Evolutionary conservation across 2,113 vertebrate species (phyloP).

Genomic region (Oceanites oceanicus): DNA sequence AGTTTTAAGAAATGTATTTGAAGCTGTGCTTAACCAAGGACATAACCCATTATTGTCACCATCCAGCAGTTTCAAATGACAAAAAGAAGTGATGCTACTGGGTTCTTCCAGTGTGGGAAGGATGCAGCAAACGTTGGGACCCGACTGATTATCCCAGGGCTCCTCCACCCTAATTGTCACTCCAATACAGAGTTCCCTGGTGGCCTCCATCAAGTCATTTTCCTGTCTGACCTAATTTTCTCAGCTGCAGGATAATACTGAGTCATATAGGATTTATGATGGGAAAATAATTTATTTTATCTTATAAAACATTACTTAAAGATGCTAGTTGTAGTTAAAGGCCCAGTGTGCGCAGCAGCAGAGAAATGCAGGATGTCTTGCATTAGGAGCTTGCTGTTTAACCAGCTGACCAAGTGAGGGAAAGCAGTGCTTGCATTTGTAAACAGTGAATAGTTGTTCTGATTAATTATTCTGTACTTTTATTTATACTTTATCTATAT

Average conservation of each 20-base stretch:
- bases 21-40: neutral
- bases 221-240: slow-evolving; percentile 18
- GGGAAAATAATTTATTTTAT: slow-evolving; percentile 21
- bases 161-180: neutral
- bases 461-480: neutral
- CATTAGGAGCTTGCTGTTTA: neutral
- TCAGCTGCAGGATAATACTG: slow-evolving; percentile 7
- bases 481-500: neutral
- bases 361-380: rapidly evolving
- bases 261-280: neutral
- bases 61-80: neutral
- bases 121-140: neutral
- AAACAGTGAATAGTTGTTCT: neutral
- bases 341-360: neutral
- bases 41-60: neutral
- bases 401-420: neutral
- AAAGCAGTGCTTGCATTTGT: neutral
- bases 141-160: rapidly evolving
- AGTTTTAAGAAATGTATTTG: neutral
- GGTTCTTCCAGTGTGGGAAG: neutral
- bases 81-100: neutral
- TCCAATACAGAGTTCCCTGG: neutral
- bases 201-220: neutral
- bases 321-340: neutral
- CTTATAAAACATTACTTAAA: neutral